Evolutionary conservation across 2,113 vertebrate genomes (phyloP).

Genomic region (Menidia beryllina): DNA sequence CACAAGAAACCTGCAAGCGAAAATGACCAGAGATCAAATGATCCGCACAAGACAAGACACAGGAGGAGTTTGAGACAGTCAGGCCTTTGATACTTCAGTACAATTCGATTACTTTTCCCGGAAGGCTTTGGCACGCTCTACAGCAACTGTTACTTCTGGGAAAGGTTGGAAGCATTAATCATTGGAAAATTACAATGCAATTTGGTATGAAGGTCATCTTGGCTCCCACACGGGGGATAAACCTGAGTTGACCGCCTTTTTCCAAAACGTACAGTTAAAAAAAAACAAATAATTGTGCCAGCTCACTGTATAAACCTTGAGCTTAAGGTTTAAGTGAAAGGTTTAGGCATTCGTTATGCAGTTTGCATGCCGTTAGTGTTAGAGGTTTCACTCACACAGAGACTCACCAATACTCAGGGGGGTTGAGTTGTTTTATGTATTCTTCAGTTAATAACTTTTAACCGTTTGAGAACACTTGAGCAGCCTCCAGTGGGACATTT

Average conservation of each 20-base stretch:
- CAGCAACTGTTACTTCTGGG: not conserved
- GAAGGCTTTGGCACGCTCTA: too few species aligned
- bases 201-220: not conserved
- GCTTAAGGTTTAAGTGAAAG: too few species aligned
- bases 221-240: not conserved
- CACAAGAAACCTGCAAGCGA: not conserved
- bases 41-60: too few species aligned
- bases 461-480: not conserved
- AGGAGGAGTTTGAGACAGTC: not conserved
- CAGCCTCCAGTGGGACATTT: not conserved
- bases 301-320: too few species aligned
- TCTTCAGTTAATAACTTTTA: not conserved
- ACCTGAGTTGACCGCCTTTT: not conserved
- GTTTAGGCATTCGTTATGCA: too few species aligned
- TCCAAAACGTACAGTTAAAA: not conserved
- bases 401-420: not conserved
- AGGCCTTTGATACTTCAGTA: not conserved
- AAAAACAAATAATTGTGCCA: not conserved
- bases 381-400: too few species aligned
- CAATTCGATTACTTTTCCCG: not conserved
- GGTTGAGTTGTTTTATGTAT: not conserved
- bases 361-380: too few species aligned
- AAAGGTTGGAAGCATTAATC: not conserved
- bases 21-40: not conserved
- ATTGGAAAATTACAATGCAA: not conserved